Evolutionary conservation across 37 sponge, comb jelly and placozoan species (phyloP).

Genomic region (Crambe crambe): DNA sequence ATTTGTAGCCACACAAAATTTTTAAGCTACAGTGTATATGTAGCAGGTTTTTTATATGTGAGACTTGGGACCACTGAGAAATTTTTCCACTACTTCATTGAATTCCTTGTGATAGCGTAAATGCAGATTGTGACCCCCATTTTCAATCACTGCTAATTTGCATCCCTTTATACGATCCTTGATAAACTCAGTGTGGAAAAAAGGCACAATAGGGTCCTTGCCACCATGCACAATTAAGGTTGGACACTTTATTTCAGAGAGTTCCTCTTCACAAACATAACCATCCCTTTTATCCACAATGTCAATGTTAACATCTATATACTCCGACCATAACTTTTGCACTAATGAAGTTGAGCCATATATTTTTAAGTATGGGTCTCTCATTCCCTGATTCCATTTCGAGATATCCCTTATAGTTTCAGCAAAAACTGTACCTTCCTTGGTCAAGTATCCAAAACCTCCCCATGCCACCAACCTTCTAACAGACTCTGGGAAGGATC

Average conservation of each 20-base stretch:
- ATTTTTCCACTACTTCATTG: not conserved
- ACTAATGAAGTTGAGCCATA: no score
- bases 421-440: no score
- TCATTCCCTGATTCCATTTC: no score
- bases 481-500: no score
- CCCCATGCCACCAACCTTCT: no score
- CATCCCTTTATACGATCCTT: not conserved
- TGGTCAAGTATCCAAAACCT: no score
- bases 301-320: not conserved
- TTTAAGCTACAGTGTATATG: no score
- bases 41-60: no score
- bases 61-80: no score
- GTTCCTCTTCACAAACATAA: not conserved
- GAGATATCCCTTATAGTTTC: no score
- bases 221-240: not conserved
- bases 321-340: not conserved
- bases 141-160: not conserved
- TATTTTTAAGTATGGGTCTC: no score
- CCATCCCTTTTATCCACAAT: not conserved
- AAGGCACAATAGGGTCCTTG: not conserved
- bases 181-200: not conserved
- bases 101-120: not conserved
- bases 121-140: not conserved
- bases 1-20: no score
- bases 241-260: not conserved